Conservation (phyloP, 1,140 invertebrate genomes). For the Drosophila neocordata region DNA sequence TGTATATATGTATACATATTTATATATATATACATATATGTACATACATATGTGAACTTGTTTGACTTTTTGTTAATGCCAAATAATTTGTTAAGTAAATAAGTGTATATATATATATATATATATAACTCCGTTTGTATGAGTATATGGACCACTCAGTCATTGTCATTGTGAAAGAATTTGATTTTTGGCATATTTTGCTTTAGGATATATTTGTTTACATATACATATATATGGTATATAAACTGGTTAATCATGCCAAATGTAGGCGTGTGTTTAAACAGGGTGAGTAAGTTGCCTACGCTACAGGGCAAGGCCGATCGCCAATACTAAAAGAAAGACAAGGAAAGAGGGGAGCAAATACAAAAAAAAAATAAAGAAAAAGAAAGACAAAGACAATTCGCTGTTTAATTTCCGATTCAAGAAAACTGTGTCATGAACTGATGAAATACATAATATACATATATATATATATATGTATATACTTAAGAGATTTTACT, state of each 20-base stretch:
- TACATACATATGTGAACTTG: conserved; percentile 22
- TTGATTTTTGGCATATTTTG: conserved; percentile 60
- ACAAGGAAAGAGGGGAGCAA: neutral
- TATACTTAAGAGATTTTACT: neutral
- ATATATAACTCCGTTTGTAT: neutral
- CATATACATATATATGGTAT: conserved; percentile 29
- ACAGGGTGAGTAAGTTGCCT: conserved; percentile 25
- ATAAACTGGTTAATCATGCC: conserved; percentile 56
- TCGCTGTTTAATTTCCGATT: conserved; percentile 50
- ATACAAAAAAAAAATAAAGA: neutral
- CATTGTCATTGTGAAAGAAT: conserved; percentile 75
- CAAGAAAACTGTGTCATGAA: conserved; percentile 54
- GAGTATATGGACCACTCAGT: conserved; percentile 41
- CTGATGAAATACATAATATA: conserved; percentile 21
- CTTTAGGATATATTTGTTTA: conserved; percentile 31
- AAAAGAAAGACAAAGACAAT: conserved; percentile 43
- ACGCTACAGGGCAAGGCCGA: conserved; percentile 36
- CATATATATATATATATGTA: neutral
- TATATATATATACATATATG: conserved; percentile 16
- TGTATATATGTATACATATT: conserved; percentile 6
- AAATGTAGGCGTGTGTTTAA: conserved; percentile 47
- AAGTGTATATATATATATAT: neutral
- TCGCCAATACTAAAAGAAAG: neutral
- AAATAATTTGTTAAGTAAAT: conserved; percentile 19
- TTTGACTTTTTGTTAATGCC: conserved; percentile 3